phyloP scores from a whole-genome alignment of 2,797 vertebrate species.

The Phoebastria nigripes region DNA sequence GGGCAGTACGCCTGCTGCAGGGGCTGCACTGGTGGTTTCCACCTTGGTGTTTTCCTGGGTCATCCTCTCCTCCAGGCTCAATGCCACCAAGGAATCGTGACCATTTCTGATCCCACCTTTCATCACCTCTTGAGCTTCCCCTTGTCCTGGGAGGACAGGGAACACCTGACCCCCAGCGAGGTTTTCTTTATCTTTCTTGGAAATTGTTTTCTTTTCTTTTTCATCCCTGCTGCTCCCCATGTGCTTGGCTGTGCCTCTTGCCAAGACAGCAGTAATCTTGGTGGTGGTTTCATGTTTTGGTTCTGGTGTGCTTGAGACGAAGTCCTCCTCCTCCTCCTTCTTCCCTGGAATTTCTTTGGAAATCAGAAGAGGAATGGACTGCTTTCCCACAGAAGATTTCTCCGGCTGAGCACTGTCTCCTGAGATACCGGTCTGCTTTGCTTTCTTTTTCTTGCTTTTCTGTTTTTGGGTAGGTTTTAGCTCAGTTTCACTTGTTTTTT shows the following conservation, averaged over 20 bases:
- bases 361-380: background rate
- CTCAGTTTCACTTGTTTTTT: background rate
- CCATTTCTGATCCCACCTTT: background rate
- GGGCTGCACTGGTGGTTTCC: background rate
- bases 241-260: background rate
- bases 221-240: background rate
- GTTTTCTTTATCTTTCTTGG: background rate
- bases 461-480: constrained; percentile 7
- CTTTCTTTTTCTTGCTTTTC: constrained; percentile 42
- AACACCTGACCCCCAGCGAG: background rate
- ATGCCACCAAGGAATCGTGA: background rate
- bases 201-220: background rate
- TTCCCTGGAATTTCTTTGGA: constrained; percentile 5
- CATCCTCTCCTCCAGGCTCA: background rate
- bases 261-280: background rate
- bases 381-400: background rate
- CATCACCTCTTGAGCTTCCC: background rate
- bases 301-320: background rate
- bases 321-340: background rate
- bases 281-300: background rate
- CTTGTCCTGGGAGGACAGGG: background rate
- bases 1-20: background rate
- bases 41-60: background rate
- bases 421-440: constrained; percentile 3
- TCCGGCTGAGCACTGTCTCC: background rate